These are phyloP conservation scores for Varanus komodoensis DNA, from an alignment of 2,113 vertebrate species.

Conservation along the genomic window DNA sequence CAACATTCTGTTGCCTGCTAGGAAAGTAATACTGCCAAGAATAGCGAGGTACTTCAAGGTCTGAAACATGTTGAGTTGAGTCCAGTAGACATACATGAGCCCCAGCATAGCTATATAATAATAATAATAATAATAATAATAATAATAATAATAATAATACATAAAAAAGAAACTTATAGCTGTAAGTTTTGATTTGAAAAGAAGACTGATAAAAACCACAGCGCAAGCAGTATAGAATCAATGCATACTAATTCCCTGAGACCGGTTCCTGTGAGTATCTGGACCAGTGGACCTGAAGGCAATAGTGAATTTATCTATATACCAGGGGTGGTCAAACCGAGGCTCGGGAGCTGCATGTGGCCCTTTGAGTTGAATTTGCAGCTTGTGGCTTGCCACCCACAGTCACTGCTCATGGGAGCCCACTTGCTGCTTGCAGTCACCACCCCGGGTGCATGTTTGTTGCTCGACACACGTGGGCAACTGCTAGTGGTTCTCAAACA, in stretches of 20 bases:
- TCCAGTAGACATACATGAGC: conserved; percentile 99
- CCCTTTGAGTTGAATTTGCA: too few species aligned
- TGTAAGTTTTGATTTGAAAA: conserved; percentile 1
- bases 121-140: neutral
- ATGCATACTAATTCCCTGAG: neutral
- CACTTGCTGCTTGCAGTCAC: too few species aligned
- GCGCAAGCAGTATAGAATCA: neutral
- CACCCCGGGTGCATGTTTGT: too few species aligned
- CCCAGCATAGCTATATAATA: conserved; percentile 88
- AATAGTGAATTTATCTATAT: neutral
- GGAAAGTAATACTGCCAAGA: conserved; percentile 93
- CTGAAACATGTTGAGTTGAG: conserved; percentile 99
- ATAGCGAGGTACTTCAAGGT: conserved; percentile 97
- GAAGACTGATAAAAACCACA: neutral
- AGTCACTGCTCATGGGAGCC: too few species aligned
- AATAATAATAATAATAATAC: neutral
- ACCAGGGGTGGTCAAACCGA: too few species aligned
- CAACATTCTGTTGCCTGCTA: conserved; percentile 98
- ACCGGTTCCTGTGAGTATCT: neutral
- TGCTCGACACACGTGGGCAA: too few species aligned
- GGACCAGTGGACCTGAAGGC: neutral
- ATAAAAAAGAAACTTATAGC: neutral
- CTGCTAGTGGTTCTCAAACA: too few species aligned
- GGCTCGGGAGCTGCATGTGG: too few species aligned
- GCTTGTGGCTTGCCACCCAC: too few species aligned